A percentile compares a stretch with the other conserved stretches of the same genome.
These are phyloP conservation scores for Meteorus colon DNA, from an alignment of 2,888 invertebrate species.

Conservation along the genomic window DNA sequence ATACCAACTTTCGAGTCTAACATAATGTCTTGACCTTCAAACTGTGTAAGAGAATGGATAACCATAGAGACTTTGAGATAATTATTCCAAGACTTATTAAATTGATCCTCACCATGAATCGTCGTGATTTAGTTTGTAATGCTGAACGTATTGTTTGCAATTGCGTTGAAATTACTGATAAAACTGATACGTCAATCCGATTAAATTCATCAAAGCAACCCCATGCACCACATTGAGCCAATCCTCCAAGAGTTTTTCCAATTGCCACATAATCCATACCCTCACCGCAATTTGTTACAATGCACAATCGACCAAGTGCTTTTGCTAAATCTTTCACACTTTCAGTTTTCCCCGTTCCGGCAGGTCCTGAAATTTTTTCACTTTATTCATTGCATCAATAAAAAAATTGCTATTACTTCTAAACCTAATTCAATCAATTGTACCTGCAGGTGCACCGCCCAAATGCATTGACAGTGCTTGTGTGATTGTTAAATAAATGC, in stretches of 20 bases:
- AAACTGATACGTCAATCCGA: slow-evolving; percentile 91
- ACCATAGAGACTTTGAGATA: not conserved
- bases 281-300: slow-evolving; percentile 94
- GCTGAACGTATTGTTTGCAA: slow-evolving; percentile 92
- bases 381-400: not conserved
- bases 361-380: slow-evolving; percentile 76
- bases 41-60: slow-evolving; percentile 74
- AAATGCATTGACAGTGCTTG: slow-evolving; percentile 94
- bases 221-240: slow-evolving; percentile 94
- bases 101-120: slow-evolving; percentile 80
- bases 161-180: slow-evolving; percentile 94
- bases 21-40: slow-evolving; percentile 87
- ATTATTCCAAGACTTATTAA: not conserved
- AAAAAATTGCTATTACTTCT: not conserved
- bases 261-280: slow-evolving; percentile 93
- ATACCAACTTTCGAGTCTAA: slow-evolving; percentile 91
- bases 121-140: slow-evolving; percentile 82
- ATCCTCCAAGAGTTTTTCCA: slow-evolving; percentile 83
- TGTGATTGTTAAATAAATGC: slow-evolving; percentile 94
- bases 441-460: slow-evolving; percentile 92
- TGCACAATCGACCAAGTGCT: slow-evolving; percentile 86
- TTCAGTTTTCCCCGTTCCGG: slow-evolving; percentile 93
- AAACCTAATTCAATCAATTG: not conserved
- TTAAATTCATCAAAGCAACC: slow-evolving; percentile 98
- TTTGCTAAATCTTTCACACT: slow-evolving; percentile 94